Conservation (phyloP, 2,797 vertebrate genomes). For the Chelon labrosus region DNA sequence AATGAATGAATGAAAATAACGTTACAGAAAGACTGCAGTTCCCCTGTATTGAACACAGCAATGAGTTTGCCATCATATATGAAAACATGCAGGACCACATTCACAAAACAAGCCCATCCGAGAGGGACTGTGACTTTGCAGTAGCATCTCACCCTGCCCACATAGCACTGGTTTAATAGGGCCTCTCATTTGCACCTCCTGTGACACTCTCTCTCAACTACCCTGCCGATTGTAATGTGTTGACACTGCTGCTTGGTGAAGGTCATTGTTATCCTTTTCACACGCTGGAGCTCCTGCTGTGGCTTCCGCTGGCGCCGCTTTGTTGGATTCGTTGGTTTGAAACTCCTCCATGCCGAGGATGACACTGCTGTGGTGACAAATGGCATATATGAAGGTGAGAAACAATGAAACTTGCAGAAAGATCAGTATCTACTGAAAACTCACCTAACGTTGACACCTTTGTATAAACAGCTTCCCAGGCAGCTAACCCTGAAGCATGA, state of each 20-base stretch:
- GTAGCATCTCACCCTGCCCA: slow-evolving; percentile 24
- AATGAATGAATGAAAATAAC: no score
- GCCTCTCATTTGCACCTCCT: slow-evolving; percentile 68
- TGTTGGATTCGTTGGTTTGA: slow-evolving; percentile 19
- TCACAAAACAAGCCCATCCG: slow-evolving; percentile 16
- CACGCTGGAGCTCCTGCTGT: slow-evolving; percentile 37
- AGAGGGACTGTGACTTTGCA: slow-evolving; percentile 37
- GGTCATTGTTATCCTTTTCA: slow-evolving; percentile 62
- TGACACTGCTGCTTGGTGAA: slow-evolving; percentile 51
- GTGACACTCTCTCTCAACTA: slow-evolving; percentile 51
- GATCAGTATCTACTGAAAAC: slow-evolving; percentile 37
- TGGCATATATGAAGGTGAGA: slow-evolving; percentile 60
- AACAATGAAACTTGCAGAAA: slow-evolving; percentile 47
- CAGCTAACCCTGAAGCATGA: slow-evolving; percentile 43
- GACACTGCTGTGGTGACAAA: slow-evolving; percentile 34
- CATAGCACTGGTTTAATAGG: slow-evolving; percentile 31
- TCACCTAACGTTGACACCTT: slow-evolving; percentile 39
- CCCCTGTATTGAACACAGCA: not conserved
- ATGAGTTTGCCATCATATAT: slow-evolving; percentile 2
- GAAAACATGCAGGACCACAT: not conserved
- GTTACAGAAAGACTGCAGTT: not conserved
- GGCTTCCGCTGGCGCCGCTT: slow-evolving; percentile 40
- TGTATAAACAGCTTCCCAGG: slow-evolving; percentile 47
- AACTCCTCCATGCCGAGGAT: slow-evolving; percentile 11
- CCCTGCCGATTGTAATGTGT: slow-evolving; percentile 50